A percentile compares a stretch with the other conserved stretches of the same genome.
Conservation (phyloP, 2,797 vertebrate genomes). For the Gymnothorax javanicus region DNA sequence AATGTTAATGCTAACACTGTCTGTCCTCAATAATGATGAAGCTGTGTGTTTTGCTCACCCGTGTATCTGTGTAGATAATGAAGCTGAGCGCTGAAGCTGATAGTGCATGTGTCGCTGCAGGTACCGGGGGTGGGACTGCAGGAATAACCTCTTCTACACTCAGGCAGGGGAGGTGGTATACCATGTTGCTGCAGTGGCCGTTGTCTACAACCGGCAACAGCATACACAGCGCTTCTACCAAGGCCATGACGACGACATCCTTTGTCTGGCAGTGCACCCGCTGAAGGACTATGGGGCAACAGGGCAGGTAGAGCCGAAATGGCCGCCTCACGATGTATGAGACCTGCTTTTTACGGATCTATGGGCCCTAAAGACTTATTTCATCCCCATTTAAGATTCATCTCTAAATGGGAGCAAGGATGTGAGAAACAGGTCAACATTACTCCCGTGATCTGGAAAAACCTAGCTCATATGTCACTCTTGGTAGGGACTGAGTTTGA, state of each 20-base stretch:
- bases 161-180: conserved; percentile 91
- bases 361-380: background rate
- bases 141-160: conserved; percentile 94
- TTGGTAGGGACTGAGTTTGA: too few relatives aligned
- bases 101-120: conserved; percentile 61
- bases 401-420: background rate
- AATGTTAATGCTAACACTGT: background rate
- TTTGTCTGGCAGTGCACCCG: conserved; percentile 87
- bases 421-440: background rate
- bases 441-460: too few relatives aligned
- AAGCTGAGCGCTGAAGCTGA: background rate
- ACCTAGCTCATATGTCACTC: too few relatives aligned
- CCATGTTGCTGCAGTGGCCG: conserved; percentile 86
- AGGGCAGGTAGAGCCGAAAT: conserved; percentile 76
- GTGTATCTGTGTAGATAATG: background rate
- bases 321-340: background rate
- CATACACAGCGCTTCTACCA: conserved; percentile 91
- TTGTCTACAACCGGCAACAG: conserved; percentile 86
- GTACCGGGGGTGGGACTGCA: conserved; percentile 92
- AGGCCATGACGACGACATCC: conserved; percentile 92
- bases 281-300: conserved; percentile 91
- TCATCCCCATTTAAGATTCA: background rate
- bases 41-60: background rate
- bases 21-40: background rate
- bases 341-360: background rate